Base-by-base conservation (phyloP, 2,888 invertebrate genomes). In the Crematogaster levior region DNA sequence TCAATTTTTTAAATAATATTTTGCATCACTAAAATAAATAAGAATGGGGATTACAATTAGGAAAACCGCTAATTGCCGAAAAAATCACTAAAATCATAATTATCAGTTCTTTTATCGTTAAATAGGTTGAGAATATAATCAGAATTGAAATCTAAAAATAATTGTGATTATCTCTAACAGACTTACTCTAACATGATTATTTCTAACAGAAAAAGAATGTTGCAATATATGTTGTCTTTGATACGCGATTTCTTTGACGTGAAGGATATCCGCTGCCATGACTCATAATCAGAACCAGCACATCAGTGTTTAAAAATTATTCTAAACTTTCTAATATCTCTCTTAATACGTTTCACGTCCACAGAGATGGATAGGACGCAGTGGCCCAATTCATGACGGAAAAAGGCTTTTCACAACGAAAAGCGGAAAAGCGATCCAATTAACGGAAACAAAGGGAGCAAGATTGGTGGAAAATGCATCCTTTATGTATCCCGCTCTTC, bases 371-470 rank as follows among this genome's bases (percentile, higher is more conserved):
- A 70, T 40, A n/a, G 18, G 40, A 1, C 70, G 21, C 70, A 37
- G 18, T 77, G 56, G 72, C 24, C 72, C 18, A 56, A 70, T 53
- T 77, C 18, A 24, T 43, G 21, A 30, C 48, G 30, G 15, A 58
- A 79, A 58, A 73, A 43, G 40, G 46, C 48, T 66, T 86, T 84
- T 86, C 72, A 60, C 63, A 24, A 53, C 27, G 21, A 30, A 79
- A 75, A 6, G 75, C 34, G 65, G 79, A 81, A 80, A 75, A 85
- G 80, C 68, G 72, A 61, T 73, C 61, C 85, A 89, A 88, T 88
- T 87, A 85, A 68, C 65, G 81, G 12, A 75, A 65, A 89, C 84
- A 89, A 88, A 88, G 89, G 83, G 40, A 70, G 77, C 75, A 72
- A 86, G 80, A 73, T 81, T 40, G 51, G 51, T 63, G 82, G 83